Conservation (phyloP, 2,113 vertebrate species). For the Myocastor coypus region DNA sequence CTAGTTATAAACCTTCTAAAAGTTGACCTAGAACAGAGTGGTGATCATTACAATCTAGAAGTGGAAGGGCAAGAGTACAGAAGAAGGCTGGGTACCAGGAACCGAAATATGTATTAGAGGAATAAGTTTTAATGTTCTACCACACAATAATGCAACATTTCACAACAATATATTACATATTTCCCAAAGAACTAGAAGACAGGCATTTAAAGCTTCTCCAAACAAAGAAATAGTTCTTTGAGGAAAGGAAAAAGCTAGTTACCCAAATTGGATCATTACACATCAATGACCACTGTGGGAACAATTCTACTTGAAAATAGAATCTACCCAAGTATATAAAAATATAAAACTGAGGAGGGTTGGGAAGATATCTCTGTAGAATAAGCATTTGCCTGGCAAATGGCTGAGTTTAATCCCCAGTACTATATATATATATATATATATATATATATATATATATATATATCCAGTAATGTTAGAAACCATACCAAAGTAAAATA, state of each 20-base stretch:
- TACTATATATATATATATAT: no score
- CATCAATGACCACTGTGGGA: background rate
- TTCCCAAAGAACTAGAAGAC: background rate
- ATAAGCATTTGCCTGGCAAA: no score
- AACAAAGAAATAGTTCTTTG: background rate
- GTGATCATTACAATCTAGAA: background rate
- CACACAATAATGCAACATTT: background rate
- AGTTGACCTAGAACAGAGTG: background rate
- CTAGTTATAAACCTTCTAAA: background rate
- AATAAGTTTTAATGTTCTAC: background rate
- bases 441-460: no score
- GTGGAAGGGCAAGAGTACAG: background rate
- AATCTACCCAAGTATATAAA: no score
- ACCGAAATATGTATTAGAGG: background rate
- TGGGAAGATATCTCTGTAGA: no score
- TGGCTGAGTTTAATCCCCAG: no score
- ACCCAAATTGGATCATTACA: background rate
- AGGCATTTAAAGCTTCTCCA: background rate
- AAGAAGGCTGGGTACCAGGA: background rate
- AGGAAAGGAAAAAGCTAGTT: background rate
- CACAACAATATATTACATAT: background rate
- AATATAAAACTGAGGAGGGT: no score
- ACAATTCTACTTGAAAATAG: slow-evolving; percentile 19
- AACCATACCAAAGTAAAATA: slow-evolving; percentile 31
- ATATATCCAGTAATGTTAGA: background rate